Conservation (phyloP, 1,140 invertebrate species). For the Probaryconus sp. region DNA sequence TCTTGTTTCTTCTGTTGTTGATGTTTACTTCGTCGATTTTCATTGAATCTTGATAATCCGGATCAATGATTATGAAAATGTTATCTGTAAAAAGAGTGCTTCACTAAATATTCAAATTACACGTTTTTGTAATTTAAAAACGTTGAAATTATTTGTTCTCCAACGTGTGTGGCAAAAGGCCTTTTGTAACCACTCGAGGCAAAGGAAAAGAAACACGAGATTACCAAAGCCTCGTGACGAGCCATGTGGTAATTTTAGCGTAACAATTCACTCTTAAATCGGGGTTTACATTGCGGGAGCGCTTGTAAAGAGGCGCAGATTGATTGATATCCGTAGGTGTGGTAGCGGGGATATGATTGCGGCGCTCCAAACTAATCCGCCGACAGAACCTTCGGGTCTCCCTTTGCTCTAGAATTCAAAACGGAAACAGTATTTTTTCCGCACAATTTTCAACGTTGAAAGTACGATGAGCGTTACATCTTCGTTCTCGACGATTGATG, state of each 20-base stretch:
- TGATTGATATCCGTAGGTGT: slow-evolving; percentile 64
- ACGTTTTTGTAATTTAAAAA: too few species aligned
- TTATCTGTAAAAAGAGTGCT: too few species aligned
- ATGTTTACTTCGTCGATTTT: neutral
- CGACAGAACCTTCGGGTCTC: slow-evolving; percentile 41
- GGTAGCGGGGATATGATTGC: slow-evolving; percentile 8
- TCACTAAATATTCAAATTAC: too few species aligned
- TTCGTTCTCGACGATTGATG: too few species aligned
- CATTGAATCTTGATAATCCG: too few species aligned
- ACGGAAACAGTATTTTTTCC: neutral
- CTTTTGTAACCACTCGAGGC: slow-evolving; percentile 33
- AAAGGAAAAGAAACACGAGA: slow-evolving; percentile 4
- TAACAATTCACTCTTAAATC: slow-evolving; percentile 61
- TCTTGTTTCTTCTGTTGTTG: too few species aligned
- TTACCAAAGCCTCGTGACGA: slow-evolving; percentile 36
- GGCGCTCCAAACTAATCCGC: slow-evolving; percentile 45
- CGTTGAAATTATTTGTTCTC: too few species aligned
- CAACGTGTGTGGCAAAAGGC: slow-evolving; percentile 18
- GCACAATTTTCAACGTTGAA: too few species aligned
- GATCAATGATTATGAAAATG: too few species aligned
- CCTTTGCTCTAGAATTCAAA: slow-evolving; percentile 3
- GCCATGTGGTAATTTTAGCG: slow-evolving; percentile 66
- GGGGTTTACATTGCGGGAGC: slow-evolving; percentile 47
- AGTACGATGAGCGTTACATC: too few species aligned
- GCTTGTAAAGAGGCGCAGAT: slow-evolving; percentile 61